Base-by-base conservation (phyloP, 2,888 invertebrate species). In the Cryptophagus acutangulus region DNA sequence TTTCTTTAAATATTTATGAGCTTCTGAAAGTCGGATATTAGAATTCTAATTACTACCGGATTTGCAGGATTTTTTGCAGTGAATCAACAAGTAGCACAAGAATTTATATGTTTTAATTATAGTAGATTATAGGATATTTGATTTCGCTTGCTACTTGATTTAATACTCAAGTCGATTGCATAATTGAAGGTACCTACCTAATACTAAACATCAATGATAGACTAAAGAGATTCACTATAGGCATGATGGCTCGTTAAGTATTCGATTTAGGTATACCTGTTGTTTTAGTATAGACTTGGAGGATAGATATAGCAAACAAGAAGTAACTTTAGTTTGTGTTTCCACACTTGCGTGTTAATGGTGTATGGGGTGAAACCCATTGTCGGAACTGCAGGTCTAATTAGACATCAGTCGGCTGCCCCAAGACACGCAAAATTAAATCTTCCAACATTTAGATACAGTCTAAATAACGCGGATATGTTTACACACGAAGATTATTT, bases 1-100 rank as follows among this genome's bases (percentile, higher is more conserved):
- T 31, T 31, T 31, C n/a, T 31, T 31, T 31, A 31, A 31, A 31
- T 31, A 31, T 31, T 31, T 31, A 31, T 31, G 31, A 31, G 31
- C 15, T 13, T 31, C 16, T 31, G 31, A 31, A 31, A 31, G 31
- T 31, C 31, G 31, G 31, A 31, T 31, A 31, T 31, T 31, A 31
- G 15, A 15, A 31, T 31, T 31, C 31, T 31, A 31, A 31, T 31
- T 31, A 31, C 31, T 31, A 31, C 31, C 31, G 31, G 31, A 31
- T 31, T 31, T 31, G 8, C 10, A 31, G 12, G 31, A 31, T 15
- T 31, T n/a, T n/a, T n/a, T n/a, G n/a, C n/a, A n/a, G 24, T 20
- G n/a, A 20, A 20, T 20, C 24, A 20, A 20, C 24, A 20, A 20
- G 24, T 20, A n/a, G n/a, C n/a, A n/a, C n/a, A n/a, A n/a, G n/a